Evolutionary conservation across 2,888 invertebrate genomes (phyloP).

Genomic region (Troglohyphantes excavatus): DNA sequence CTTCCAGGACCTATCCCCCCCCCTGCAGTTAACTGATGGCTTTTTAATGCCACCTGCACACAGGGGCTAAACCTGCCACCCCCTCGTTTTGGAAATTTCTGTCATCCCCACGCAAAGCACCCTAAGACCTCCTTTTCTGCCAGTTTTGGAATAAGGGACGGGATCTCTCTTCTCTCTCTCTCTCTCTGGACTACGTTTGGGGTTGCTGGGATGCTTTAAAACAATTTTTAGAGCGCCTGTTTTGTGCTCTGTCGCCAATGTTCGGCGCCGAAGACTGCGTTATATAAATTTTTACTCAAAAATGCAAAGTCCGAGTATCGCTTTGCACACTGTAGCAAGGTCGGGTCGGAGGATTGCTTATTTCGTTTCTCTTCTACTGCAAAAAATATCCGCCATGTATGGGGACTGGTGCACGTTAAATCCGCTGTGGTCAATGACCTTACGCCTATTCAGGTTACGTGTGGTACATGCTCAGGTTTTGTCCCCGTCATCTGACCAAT

Average conservation of each 20-base stretch:
- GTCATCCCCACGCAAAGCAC: constrained; percentile 72
- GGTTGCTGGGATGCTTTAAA: constrained; percentile 70
- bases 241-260: constrained; percentile 39
- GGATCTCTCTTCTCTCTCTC: no score
- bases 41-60: constrained; percentile 79
- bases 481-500: no score
- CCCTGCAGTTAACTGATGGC: constrained; percentile 77
- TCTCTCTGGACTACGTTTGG: constrained; percentile 42
- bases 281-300: no score
- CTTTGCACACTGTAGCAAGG: no score
- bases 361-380: no score
- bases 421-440: no score
- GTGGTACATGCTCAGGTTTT: no score
- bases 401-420: no score
- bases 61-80: constrained; percentile 46
- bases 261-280: neutral
- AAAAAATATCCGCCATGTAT: no score
- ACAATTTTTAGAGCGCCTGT: constrained; percentile 47
- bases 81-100: constrained; percentile 52
- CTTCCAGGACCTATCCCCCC: constrained; percentile 46
- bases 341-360: no score
- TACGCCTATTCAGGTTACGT: no score
- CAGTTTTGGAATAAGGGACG: constrained; percentile 62
- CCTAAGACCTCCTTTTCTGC: constrained; percentile 70
- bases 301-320: no score